These are phyloP conservation scores for Eclectus roratus DNA, from an alignment of 2,113 vertebrate genomes.

Conservation along the genomic window DNA sequence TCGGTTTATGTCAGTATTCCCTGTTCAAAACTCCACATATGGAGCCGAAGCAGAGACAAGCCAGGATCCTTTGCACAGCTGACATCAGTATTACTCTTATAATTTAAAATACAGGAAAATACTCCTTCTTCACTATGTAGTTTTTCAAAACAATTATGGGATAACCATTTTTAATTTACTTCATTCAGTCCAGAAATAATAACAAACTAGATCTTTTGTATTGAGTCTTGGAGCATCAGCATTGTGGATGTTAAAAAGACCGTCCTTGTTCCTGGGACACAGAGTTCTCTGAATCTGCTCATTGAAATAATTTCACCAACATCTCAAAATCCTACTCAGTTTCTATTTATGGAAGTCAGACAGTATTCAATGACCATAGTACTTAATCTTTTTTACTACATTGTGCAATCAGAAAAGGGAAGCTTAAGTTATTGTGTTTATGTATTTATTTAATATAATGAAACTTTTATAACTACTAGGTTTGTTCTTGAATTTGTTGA, in stretches of 20 bases:
- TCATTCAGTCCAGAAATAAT: not conserved
- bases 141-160: not conserved
- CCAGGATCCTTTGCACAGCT: not conserved
- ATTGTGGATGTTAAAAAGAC: not conserved
- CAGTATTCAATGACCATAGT: not conserved
- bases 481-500: not conserved
- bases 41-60: not conserved
- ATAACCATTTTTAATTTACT: not conserved
- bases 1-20: not conserved
- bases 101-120: not conserved
- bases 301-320: not conserved
- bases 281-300: not conserved
- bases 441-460: not conserved
- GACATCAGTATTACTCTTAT: not conserved
- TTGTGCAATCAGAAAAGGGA: not conserved
- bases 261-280: not conserved
- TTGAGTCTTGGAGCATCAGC: not conserved
- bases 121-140: not conserved
- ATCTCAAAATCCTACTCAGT: not conserved
- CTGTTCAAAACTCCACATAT: not conserved
- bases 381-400: not conserved
- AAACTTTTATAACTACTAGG: not conserved
- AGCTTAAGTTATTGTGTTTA: not conserved
- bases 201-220: not conserved
- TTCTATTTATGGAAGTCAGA: not conserved